Percentiles rank a stretch among this genome's conserved stretches.
Conservation (phyloP, 1,140 invertebrate genomes). For the Drosophila melanogaster region DNA sequence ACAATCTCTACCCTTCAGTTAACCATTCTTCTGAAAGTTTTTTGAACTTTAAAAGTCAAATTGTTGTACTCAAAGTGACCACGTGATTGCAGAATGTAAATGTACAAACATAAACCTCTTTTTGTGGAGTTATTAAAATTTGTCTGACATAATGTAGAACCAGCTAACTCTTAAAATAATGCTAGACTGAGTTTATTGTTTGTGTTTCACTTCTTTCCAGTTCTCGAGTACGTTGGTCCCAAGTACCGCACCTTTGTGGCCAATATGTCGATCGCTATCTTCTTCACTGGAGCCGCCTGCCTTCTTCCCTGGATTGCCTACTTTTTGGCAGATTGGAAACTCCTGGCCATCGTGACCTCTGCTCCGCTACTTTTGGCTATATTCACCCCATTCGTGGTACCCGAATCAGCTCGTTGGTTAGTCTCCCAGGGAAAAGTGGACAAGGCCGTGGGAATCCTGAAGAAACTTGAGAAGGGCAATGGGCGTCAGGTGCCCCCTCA, state of each 20-base stretch:
- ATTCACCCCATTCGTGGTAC: conserved; percentile 90
- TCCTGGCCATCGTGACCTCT: conserved; percentile 90
- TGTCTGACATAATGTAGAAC: neutral
- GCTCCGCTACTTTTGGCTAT: conserved; percentile 89
- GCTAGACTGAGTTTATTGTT: conserved; percentile 1
- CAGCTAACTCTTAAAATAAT: neutral
- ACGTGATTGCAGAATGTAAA: neutral
- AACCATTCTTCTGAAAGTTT: no score
- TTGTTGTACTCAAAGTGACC: no score
- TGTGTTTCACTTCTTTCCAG: conserved; percentile 85
- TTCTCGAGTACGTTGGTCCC: conserved; percentile 94
- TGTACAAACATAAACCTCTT: neutral
- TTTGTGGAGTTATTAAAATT: neutral
- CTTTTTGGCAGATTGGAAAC: conserved; percentile 90
- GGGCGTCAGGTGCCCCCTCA: conserved; percentile 89
- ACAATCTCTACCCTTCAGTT: no score
- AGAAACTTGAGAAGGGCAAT: conserved; percentile 92
- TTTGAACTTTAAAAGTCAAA: no score
- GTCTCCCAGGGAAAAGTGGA: conserved; percentile 92
- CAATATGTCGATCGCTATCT: conserved; percentile 95
- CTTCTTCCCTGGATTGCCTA: conserved; percentile 93
- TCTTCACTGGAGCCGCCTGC: conserved; percentile 92
- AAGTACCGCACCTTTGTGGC: conserved; percentile 94
- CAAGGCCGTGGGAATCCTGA: conserved; percentile 90
- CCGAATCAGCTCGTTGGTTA: conserved; percentile 93